These are phyloP conservation scores for Oligia strigilis DNA, from an alignment of 2,888 invertebrate genomes.

Conservation along the genomic window DNA sequence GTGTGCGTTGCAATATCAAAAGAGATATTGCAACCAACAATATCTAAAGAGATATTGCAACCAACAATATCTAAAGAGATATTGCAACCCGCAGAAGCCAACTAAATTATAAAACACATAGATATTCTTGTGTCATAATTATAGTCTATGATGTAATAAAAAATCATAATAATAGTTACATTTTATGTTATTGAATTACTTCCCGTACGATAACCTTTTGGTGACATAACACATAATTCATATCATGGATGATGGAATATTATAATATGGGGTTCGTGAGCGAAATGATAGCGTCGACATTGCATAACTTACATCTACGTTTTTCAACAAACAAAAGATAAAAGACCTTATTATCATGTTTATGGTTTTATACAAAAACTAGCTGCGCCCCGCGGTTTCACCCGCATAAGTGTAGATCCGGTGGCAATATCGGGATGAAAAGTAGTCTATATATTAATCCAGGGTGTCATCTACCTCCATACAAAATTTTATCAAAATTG, in stretches of 20 bases:
- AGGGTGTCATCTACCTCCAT: too few species aligned
- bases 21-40: too few species aligned
- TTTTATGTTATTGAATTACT: constrained; percentile 58
- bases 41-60: too few species aligned
- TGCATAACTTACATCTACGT: constrained; percentile 31
- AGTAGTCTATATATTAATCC: too few species aligned
- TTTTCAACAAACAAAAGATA: background rate
- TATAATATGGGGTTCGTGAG: constrained; percentile 34
- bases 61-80: too few species aligned
- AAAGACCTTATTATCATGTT: background rate
- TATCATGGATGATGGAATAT: constrained; percentile 21
- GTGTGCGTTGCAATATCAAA: too few species aligned
- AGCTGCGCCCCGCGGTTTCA: too few species aligned
- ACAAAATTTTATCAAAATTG: too few species aligned
- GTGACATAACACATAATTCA: constrained; percentile 47
- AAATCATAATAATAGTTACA: constrained; percentile 11
- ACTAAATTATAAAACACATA: background rate
- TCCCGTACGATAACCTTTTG: constrained; percentile 56
- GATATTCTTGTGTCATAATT: background rate
- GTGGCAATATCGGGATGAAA: too few species aligned
- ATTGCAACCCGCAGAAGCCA: background rate
- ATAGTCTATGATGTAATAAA: constrained; percentile 15
- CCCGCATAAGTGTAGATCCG: too few species aligned
- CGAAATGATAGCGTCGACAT: constrained; percentile 35
- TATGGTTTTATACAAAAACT: background rate